phyloP scores from a whole-genome alignment of 2,888 invertebrate genomes.

The Terebella lapidaria region DNA sequence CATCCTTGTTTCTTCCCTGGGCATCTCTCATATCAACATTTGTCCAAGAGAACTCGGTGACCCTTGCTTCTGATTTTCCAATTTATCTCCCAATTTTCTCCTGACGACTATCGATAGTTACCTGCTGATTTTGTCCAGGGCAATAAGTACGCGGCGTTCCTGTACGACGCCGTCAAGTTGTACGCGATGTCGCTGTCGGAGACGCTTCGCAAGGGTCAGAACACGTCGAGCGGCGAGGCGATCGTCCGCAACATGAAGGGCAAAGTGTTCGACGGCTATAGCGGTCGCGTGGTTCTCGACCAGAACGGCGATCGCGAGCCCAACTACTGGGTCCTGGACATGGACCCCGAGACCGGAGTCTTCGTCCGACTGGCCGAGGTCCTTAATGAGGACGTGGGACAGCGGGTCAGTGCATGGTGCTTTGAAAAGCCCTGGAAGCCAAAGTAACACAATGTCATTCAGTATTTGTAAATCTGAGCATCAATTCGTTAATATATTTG shows the following conservation, averaged over 20 bases:
- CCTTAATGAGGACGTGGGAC: constrained; percentile 12
- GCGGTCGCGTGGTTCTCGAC: constrained; percentile 40
- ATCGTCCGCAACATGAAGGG: constrained; percentile 15
- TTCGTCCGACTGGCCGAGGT: constrained; percentile 20
- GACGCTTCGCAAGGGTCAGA: constrained; percentile 14
- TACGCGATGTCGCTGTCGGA: constrained; percentile 26
- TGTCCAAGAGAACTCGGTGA: neutral
- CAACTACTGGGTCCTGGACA: constrained; percentile 39
- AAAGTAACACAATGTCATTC: too few relatives aligned
- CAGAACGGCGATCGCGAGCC: constrained; percentile 41
- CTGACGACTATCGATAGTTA: too few relatives aligned
- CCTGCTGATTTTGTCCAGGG: constrained; percentile 9
- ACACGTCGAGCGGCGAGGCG: constrained; percentile 14
- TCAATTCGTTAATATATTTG: too few relatives aligned
- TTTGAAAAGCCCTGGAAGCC: too few relatives aligned
- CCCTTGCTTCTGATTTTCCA: neutral
- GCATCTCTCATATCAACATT: too few relatives aligned
- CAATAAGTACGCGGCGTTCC: constrained; percentile 24
- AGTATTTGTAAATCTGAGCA: too few relatives aligned
- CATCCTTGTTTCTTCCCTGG: too few relatives aligned
- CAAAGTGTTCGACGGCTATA: constrained; percentile 14
- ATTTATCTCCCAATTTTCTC: neutral
- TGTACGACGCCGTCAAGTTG: constrained; percentile 27
- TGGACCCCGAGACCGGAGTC: constrained; percentile 21
- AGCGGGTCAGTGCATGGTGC: too few relatives aligned